These are phyloP conservation scores for Amphipyra berbera DNA, from an alignment of 2,888 invertebrate genomes.

Conservation along the genomic window DNA sequence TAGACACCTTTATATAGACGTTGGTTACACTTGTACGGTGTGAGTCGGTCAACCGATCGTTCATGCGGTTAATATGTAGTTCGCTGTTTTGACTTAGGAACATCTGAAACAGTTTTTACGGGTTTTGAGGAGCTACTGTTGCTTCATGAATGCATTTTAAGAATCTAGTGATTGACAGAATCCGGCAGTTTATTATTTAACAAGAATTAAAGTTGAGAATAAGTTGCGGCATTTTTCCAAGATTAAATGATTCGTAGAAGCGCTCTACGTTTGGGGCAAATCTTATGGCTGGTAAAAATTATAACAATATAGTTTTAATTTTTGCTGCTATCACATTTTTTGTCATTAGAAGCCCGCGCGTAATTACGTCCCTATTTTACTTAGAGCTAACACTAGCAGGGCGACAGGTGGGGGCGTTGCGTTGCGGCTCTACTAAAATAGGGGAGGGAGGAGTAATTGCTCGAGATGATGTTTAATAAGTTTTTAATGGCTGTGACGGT, in stretches of 20 bases:
- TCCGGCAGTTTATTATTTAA: too few relatives aligned
- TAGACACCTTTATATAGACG: slow-evolving; percentile 8
- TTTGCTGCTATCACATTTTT: slow-evolving; percentile 5
- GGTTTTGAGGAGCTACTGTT: too few relatives aligned
- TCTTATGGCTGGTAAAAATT: too few relatives aligned
- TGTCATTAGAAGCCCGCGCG: slow-evolving; percentile 12
- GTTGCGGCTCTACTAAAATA: slow-evolving; percentile 53
- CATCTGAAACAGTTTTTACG: too few relatives aligned
- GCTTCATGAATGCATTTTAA: too few relatives aligned
- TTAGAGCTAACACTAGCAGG: slow-evolving; percentile 43
- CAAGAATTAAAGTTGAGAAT: too few relatives aligned
- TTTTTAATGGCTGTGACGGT: slow-evolving; percentile 91
- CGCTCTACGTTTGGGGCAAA: too few relatives aligned
- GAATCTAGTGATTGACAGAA: too few relatives aligned
- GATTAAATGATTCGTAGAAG: too few relatives aligned
- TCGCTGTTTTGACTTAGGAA: too few relatives aligned
- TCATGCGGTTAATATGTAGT: neutral
- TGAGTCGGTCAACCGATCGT: slow-evolving; percentile 1
- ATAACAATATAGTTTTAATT: neutral
- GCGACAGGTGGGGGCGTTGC: slow-evolving; percentile 52
- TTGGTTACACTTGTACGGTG: neutral
- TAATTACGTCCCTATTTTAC: slow-evolving; percentile 38
- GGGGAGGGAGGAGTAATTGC: slow-evolving; percentile 88
- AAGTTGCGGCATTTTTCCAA: too few relatives aligned
- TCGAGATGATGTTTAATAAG: slow-evolving; percentile 92